A percentile compares a stretch with the other conserved stretches of the same genome.
These are phyloP conservation scores for Acleris emargana DNA, from an alignment of 2,888 invertebrate genomes.

Conservation along the genomic window DNA sequence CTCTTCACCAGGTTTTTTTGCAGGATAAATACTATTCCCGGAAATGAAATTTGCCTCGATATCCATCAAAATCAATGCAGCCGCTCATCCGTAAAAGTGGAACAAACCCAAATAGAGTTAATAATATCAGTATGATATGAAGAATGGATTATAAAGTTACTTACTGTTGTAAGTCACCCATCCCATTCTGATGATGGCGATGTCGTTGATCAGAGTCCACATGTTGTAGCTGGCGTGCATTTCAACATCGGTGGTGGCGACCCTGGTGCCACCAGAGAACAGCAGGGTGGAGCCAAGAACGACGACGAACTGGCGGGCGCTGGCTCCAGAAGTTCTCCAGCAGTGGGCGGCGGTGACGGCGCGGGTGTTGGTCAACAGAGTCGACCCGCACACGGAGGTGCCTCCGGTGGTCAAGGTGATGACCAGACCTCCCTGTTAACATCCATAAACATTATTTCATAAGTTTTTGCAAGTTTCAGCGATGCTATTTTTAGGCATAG, in stretches of 20 bases:
- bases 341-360: conserved; percentile 54
- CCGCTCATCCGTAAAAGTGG: too few relatives aligned
- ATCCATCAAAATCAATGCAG: too few relatives aligned
- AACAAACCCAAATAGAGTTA: too few relatives aligned
- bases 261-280: conserved; percentile 48
- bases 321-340: conserved; percentile 43
- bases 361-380: conserved; percentile 46
- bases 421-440: conserved; percentile 48
- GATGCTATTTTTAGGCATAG: too few relatives aligned
- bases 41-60: too few relatives aligned
- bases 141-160: conserved; percentile 6
- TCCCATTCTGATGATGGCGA: conserved; percentile 49
- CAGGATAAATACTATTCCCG: too few relatives aligned
- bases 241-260: conserved; percentile 44
- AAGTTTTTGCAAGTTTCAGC: too few relatives aligned
- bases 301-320: conserved; percentile 46
- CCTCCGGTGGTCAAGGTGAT: conserved; percentile 43
- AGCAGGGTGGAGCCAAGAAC: conserved; percentile 48
- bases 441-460: neutral
- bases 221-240: conserved; percentile 47
- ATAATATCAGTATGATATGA: too few relatives aligned
- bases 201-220: conserved; percentile 44
- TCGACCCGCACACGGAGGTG: conserved; percentile 50
- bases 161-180: conserved; percentile 39
- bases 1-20: too few relatives aligned